Evolutionary conservation across 2,113 vertebrate species (phyloP).

Genomic region (Cathartes aura): DNA sequence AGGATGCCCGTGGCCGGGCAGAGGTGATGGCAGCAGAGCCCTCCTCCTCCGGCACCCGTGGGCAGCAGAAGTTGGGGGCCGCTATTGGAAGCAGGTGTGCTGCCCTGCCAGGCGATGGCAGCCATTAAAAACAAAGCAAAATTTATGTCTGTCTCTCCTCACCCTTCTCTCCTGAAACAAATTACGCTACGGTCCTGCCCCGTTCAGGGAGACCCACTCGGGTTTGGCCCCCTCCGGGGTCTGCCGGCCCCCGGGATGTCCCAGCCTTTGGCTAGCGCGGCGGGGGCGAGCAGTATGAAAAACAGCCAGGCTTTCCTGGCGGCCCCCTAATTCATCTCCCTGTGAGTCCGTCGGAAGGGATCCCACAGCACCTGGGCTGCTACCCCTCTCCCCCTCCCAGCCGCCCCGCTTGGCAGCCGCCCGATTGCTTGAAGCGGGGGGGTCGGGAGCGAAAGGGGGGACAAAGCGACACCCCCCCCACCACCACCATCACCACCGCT

Average conservation of each 20-base stretch:
- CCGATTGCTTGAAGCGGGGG: neutral
- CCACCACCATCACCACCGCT: neutral
- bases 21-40: neutral
- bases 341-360: neutral
- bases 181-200: neutral
- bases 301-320: neutral
- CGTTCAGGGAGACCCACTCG: neutral
- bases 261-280: fast-evolving
- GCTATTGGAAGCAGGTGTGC: constrained; percentile 67
- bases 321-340: constrained; percentile 14
- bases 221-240: fast-evolving
- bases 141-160: constrained; percentile 51
- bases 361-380: constrained; percentile 35
- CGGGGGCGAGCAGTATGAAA: neutral
- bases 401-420: neutral
- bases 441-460: neutral
- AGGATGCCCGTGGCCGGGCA: fast-evolving
- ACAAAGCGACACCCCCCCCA: neutral
- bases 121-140: constrained; percentile 9
- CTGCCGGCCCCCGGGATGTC: neutral
- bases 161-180: constrained; percentile 40
- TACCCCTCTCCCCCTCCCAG: neutral
- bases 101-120: constrained; percentile 27
- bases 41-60: neutral
- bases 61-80: neutral